phyloP scores from a whole-genome alignment of 1,140 invertebrate species.

The Pseudobourletiella spinata region DNA sequence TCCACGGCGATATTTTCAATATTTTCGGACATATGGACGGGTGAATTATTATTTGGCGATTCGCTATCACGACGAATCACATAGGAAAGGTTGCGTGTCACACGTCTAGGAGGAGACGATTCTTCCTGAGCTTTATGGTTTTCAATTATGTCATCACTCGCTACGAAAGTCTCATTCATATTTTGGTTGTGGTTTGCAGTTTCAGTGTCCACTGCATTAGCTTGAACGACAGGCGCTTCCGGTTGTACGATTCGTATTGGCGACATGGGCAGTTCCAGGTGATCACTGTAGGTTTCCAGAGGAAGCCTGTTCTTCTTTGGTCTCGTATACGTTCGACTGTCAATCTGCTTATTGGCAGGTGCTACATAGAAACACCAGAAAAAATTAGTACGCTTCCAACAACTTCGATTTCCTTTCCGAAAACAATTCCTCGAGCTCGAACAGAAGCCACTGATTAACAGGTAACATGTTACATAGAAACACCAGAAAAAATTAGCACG shows the following conservation, averaged over 20 bases:
- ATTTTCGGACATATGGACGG: background rate
- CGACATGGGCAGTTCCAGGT: background rate
- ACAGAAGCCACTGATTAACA: background rate
- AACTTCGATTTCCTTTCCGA: background rate
- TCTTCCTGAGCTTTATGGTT: background rate
- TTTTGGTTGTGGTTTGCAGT: background rate
- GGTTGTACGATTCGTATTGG: background rate
- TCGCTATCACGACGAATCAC: constrained; percentile 23
- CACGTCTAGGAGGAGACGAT: background rate
- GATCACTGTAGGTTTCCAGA: background rate
- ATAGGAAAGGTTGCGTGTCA: constrained; percentile 22
- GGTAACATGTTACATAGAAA: background rate
- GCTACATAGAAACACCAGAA: background rate
- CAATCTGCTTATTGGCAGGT: constrained; percentile 8
- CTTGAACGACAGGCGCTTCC: background rate
- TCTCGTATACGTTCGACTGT: constrained; percentile 15
- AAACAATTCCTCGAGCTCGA: background rate
- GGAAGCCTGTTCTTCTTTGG: constrained; percentile 14
- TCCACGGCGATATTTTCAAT: background rate
- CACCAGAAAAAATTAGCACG: background rate
- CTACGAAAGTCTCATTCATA: constrained; percentile 4
- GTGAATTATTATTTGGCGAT: constrained; percentile 16
- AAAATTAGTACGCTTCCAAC: background rate
- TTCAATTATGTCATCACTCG: background rate
- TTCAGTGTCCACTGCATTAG: background rate